Evolutionary conservation across 2,888 invertebrate species (phyloP), one percentile per base, ranked within the genome.

Genomic region (Lucinisca nassula): DNA sequence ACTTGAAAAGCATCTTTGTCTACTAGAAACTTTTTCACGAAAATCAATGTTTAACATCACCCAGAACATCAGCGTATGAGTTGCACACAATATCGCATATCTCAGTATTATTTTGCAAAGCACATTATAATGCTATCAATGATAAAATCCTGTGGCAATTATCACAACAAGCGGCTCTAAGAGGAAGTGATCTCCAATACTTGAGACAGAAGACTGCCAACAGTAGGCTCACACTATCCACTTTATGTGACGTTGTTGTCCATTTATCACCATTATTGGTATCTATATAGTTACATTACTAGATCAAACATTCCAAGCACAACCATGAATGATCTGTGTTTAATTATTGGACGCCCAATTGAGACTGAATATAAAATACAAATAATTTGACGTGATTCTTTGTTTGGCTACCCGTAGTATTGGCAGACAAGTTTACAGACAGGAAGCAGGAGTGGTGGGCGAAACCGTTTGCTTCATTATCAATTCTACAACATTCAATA

Each of bases 271-370:
- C 21, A 55, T 55, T 55, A 55, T 55, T n/a, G 55, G 21, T 55
- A n/a, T n/a, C 55, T 55, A n/a, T 55, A 55, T 55, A 55, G 55
- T 55, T 55, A 55, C 55, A 55, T 55, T 55, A 55, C 55, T 55
- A 14, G 12, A 55, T n/a, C 55, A 55, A 55, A 55, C n/a, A 55
- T 8, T 55, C 55, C n/a, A 17, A 8, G n/a, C 55, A 55, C 21
- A n/a, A n/a, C 8, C 55, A 55, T 55, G n/a, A 55, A 55, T 21
- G 55, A 55, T 55, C n/a, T 55, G 45, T 45, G 55, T 55, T 55
- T 55, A 55, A 55, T 55, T 55, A 55, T 55, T 55, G 55, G 55
- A 55, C 55, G n/a, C n/a, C 8, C 55, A 55, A 55, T 55, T 55
- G 55, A 55, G 21, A 55, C 6, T 55, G 12, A 21, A 55, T 55